These are phyloP conservation scores for Drosophila vallismaia DNA, from an alignment of 2,888 invertebrate genomes.

Conservation along the genomic window DNA sequence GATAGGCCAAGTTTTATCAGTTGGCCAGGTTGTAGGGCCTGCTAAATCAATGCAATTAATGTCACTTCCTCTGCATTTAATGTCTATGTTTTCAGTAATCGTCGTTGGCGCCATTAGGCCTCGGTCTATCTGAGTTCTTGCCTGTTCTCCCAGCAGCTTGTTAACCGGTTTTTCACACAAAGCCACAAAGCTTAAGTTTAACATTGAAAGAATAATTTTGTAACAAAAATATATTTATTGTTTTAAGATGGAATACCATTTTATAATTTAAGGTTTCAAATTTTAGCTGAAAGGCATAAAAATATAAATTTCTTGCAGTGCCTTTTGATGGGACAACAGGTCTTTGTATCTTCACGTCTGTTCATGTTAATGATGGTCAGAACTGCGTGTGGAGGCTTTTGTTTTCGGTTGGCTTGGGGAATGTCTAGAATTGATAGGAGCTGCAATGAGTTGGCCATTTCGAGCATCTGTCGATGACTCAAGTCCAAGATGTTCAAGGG, in stretches of 20 bases:
- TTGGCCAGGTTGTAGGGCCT: constrained; percentile 45
- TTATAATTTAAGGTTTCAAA: no score
- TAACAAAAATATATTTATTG: not conserved
- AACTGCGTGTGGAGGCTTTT: constrained; percentile 20
- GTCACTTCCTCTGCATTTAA: constrained; percentile 77
- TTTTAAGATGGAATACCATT: no score
- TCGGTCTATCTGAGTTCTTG: constrained; percentile 10
- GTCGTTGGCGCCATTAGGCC: constrained; percentile 65
- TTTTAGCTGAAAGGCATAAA: no score
- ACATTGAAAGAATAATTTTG: not conserved
- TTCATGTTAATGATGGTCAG: constrained; percentile 35
- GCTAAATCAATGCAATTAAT: constrained; percentile 77
- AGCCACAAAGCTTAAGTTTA: constrained; percentile 9
- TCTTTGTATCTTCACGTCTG: constrained; percentile 19
- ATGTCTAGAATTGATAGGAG: constrained; percentile 32
- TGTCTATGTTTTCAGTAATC: constrained; percentile 77
- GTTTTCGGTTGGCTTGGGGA: constrained; percentile 22
- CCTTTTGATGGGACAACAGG: constrained; percentile 19
- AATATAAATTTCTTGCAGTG: not conserved
- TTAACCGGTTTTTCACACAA: constrained; percentile 52
- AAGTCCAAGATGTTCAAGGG: not conserved
- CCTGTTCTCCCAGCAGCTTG: constrained; percentile 2
- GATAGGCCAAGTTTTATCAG: constrained; percentile 33
- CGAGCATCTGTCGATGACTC: constrained; percentile 3
- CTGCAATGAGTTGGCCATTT: constrained; percentile 25